These are phyloP conservation scores for Laupala kohalensis DNA, from an alignment of 1,140 invertebrate species.

Conservation along the genomic window DNA sequence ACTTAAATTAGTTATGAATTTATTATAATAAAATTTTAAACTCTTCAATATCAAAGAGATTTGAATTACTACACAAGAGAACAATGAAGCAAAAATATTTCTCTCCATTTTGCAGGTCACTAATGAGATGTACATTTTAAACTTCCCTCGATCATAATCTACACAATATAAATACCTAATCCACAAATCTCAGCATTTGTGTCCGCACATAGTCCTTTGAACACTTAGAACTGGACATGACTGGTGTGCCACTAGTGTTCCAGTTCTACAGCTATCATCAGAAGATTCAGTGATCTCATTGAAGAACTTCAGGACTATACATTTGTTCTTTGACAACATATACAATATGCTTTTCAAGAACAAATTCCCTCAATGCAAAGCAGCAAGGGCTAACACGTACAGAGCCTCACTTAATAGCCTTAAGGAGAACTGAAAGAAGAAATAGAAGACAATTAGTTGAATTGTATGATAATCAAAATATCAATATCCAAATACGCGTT, in stretches of 20 bases:
- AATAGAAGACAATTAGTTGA: not conserved
- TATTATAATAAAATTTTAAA: not conserved
- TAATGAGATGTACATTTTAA: not conserved
- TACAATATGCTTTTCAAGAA: not conserved
- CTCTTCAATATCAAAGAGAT: not conserved
- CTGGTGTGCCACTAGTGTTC: not conserved
- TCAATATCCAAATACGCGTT: not conserved
- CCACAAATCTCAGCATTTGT: not conserved
- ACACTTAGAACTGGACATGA: not conserved
- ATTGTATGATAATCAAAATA: not conserved
- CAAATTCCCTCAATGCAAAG: not conserved
- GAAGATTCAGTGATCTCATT: not conserved
- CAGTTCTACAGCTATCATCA: not conserved
- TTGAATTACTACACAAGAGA: not conserved
- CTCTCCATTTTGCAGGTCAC: not conserved
- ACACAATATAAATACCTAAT: not conserved
- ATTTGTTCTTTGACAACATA: not conserved
- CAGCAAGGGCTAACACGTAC: not conserved
- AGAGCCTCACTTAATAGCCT: not conserved
- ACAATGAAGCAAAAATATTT: not conserved
- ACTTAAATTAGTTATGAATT: too few species aligned
- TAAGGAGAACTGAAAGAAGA: not conserved
- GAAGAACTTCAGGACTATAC: not conserved
- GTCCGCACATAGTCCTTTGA: not conserved
- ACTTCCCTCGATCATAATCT: not conserved